Conservation (phyloP, 2,888 invertebrate genomes). For the Scaptomyza reducta region DNA sequence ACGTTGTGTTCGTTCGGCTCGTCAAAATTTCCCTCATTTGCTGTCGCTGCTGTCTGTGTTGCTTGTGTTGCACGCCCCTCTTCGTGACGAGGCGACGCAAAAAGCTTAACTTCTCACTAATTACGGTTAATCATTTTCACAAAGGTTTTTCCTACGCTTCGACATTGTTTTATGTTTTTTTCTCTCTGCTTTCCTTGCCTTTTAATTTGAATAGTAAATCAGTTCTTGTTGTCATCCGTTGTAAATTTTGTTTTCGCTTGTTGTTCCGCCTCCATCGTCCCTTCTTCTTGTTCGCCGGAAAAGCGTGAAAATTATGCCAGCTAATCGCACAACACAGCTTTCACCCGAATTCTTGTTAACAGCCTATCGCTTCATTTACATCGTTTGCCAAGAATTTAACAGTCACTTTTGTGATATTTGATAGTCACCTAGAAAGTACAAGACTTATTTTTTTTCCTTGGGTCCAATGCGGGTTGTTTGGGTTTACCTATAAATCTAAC, state of each 20-base stretch:
- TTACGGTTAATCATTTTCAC: slow-evolving; percentile 68
- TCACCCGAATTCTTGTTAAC: slow-evolving; percentile 58
- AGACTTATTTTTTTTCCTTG: neutral
- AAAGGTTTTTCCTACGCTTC: slow-evolving; percentile 54
- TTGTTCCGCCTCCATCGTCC: slow-evolving; percentile 4
- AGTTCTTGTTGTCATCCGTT: slow-evolving; percentile 52
- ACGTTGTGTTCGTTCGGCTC: slow-evolving; percentile 22
- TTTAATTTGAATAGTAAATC: slow-evolving; percentile 79
- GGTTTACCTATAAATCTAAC: neutral
- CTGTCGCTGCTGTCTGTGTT: neutral
- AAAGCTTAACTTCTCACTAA: slow-evolving; percentile 59
- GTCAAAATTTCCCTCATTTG: slow-evolving; percentile 40
- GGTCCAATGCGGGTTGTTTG: neutral
- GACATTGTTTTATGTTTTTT: slow-evolving; percentile 12
- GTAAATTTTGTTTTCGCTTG: slow-evolving; percentile 5
- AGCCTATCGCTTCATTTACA: slow-evolving; percentile 71
- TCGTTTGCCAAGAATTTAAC: slow-evolving; percentile 72
- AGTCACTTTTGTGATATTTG: slow-evolving; percentile 65
- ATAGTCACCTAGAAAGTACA: slow-evolving; percentile 68
- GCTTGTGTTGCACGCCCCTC: slow-evolving; percentile 19
- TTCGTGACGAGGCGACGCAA: slow-evolving; percentile 54
- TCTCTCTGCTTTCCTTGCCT: slow-evolving; percentile 28
- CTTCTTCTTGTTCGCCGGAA: slow-evolving; percentile 40
- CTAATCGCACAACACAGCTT: slow-evolving; percentile 70
- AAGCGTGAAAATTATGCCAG: slow-evolving; percentile 77